These are phyloP conservation scores for Zaprionus lachaisei DNA, from an alignment of 1,140 invertebrate genomes.

Conservation along the genomic window DNA sequence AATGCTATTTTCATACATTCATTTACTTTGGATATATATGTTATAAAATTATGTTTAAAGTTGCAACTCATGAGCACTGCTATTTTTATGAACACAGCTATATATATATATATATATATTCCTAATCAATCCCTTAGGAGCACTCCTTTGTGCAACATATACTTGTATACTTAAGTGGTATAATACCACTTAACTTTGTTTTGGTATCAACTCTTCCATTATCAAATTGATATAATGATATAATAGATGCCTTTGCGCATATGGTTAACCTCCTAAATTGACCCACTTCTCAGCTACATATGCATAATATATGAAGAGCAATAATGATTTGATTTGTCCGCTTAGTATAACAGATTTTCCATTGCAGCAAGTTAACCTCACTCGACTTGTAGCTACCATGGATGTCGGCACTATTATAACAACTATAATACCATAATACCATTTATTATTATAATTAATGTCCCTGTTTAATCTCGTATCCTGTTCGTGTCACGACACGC, in stretches of 20 bases:
- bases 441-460: slow-evolving; percentile 10
- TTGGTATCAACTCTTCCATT: background rate
- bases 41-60: no score
- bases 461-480: background rate
- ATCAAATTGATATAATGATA: background rate
- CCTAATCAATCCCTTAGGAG: no score
- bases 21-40: no score
- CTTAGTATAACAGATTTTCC: no score
- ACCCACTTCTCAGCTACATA: background rate
- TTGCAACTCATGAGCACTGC: no score
- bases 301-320: background rate
- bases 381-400: background rate
- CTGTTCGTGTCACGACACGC: background rate
- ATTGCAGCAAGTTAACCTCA: background rate
- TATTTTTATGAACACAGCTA: no score
- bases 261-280: background rate
- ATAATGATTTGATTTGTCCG: background rate
- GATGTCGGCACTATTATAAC: background rate
- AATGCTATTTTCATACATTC: no score
- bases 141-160: no score
- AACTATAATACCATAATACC: background rate
- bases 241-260: no score
- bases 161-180: no score
- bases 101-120: no score
- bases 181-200: no score